Percentiles rank a stretch among this genome's conserved stretches.
Conservation (phyloP, 1,140 invertebrate species). For the Phocides pigmalion region DNA sequence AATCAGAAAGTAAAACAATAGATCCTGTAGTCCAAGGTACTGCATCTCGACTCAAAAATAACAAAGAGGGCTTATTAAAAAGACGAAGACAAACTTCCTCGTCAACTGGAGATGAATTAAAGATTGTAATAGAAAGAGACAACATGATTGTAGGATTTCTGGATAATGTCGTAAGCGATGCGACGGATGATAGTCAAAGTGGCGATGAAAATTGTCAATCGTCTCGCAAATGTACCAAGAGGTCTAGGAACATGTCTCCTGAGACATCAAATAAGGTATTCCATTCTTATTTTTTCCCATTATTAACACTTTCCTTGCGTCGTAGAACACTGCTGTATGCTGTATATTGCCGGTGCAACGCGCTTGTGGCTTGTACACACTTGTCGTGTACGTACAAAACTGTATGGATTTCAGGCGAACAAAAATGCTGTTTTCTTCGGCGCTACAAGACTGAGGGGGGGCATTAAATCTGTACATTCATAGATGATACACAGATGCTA, state of each 20-base stretch:
- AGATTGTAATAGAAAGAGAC: constrained; percentile 76
- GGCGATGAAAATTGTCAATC: constrained; percentile 42
- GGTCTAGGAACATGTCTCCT: constrained; percentile 53
- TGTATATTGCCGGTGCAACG: too few relatives aligned
- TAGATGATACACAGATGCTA: too few relatives aligned
- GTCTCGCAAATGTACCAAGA: constrained; percentile 49
- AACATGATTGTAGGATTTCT: constrained; percentile 77
- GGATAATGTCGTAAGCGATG: constrained; percentile 68
- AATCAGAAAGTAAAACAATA: constrained; percentile 32
- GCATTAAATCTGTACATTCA: too few relatives aligned
- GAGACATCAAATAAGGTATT: constrained; percentile 59
- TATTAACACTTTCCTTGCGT: background rate
- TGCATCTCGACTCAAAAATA: background rate
- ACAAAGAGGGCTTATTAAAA: constrained; percentile 42
- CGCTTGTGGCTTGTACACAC: too few relatives aligned
- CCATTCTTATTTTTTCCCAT: constrained; percentile 20
- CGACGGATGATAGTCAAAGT: constrained; percentile 61
- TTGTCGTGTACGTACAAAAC: too few relatives aligned
- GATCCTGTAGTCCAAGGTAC: constrained; percentile 5
- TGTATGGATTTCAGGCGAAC: too few relatives aligned
- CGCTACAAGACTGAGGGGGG: too few relatives aligned
- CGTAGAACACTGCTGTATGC: too few relatives aligned
- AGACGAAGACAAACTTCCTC: constrained; percentile 45
- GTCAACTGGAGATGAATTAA: constrained; percentile 63
- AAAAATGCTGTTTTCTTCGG: too few relatives aligned